Percentiles rank a stretch among this genome's conserved stretches.
phyloP scores from a whole-genome alignment of 2,797 vertebrate genomes.

The Gymnoscopelus microlampas region DNA sequence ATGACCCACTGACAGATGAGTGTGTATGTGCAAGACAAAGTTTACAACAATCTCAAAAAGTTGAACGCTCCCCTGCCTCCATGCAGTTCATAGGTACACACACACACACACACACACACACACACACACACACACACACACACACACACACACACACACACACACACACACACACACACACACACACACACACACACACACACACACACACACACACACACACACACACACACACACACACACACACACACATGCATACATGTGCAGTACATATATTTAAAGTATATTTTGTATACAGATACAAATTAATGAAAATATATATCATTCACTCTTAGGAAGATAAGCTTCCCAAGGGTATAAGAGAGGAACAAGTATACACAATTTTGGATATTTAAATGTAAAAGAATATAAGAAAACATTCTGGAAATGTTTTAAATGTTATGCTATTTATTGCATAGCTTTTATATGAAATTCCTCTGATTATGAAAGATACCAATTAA shows the following conservation, averaged over 20 bases:
- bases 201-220: background rate
- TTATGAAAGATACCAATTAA: background rate
- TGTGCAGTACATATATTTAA: background rate
- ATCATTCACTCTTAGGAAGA: too few species aligned
- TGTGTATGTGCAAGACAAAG: conserved; percentile 6
- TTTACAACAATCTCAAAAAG: too few species aligned
- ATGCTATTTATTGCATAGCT: background rate
- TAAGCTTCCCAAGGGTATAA: too few species aligned
- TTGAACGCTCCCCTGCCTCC: too few species aligned
- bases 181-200: background rate
- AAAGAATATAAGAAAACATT: too few species aligned
- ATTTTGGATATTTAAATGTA: too few species aligned
- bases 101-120: background rate
- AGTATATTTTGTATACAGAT: too few species aligned
- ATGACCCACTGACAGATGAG: conserved; percentile 41
- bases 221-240: background rate
- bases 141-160: background rate
- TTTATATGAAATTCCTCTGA: background rate
- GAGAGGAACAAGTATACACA: too few species aligned
- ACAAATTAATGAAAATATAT: too few species aligned
- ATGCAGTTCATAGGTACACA: too few species aligned
- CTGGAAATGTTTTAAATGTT: too few species aligned
- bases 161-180: conserved; percentile 1
- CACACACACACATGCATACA: background rate
- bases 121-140: background rate